phyloP scores from a whole-genome alignment of 2,888 invertebrate genomes.

The Rugalucina vietnamica region DNA sequence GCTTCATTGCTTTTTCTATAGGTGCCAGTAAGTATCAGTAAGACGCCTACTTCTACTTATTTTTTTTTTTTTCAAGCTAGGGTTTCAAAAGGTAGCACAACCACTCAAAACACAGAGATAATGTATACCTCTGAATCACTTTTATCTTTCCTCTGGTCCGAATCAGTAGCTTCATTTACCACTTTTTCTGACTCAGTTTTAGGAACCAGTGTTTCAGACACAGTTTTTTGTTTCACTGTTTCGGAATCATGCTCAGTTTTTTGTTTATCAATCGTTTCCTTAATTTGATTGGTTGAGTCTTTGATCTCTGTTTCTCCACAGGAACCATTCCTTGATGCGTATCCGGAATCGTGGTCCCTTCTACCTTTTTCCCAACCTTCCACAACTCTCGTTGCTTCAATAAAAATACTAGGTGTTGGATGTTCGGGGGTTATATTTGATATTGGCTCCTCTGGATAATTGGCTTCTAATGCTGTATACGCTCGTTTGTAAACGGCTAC shows the following conservation, averaged over 20 bases:
- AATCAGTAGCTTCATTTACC: background rate
- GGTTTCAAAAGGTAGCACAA: background rate
- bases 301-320: background rate
- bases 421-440: conserved; percentile 56
- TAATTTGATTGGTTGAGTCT: background rate
- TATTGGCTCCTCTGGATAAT: conserved; percentile 66
- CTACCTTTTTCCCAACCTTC: conserved; percentile 62
- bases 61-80: background rate
- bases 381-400: conserved; percentile 61
- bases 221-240: no score
- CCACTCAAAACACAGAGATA: background rate
- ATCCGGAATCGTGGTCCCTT: conserved; percentile 12
- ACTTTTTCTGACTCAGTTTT: no score
- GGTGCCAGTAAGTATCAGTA: no score
- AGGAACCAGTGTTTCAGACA: no score
- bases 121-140: background rate
- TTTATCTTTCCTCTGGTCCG: background rate
- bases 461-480: conserved; percentile 64
- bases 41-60: no score
- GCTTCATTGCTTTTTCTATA: no score
- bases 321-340: conserved; percentile 3
- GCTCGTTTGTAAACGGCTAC: conserved; percentile 57
- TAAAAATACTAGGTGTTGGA: conserved; percentile 52
- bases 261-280: background rate
- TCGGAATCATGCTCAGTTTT: background rate